Conservation (phyloP, 2,888 invertebrate genomes). For the Euproctis similis region DNA sequence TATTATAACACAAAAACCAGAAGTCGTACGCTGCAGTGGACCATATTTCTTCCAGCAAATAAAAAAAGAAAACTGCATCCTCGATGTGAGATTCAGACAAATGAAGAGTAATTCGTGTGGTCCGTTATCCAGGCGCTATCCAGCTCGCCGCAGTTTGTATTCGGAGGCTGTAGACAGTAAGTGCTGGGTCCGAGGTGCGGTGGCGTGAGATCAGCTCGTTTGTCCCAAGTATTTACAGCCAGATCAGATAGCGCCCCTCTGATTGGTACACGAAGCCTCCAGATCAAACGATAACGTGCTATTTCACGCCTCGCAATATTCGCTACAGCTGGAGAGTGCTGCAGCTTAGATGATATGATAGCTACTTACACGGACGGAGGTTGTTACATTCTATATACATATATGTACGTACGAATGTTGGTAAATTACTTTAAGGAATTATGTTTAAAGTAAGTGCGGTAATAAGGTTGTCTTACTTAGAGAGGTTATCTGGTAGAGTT, state of each 20-base stretch:
- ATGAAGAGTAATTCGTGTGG: slow-evolving; percentile 8
- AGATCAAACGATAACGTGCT: slow-evolving; percentile 8
- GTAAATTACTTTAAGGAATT: slow-evolving; percentile 8
- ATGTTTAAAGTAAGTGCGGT: too few relatives aligned
- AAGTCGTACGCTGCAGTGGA: background rate
- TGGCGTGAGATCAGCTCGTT: slow-evolving; percentile 19
- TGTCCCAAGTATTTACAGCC: slow-evolving; percentile 21
- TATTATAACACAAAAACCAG: background rate
- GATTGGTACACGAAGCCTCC: slow-evolving; percentile 21
- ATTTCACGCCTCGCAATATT: slow-evolving; percentile 10
- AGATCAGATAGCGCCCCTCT: slow-evolving; percentile 18
- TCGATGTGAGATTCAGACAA: slow-evolving; percentile 7
- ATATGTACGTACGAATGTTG: too few relatives aligned
- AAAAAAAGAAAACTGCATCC: slow-evolving; percentile 1
- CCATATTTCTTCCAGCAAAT: background rate
- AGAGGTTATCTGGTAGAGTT: too few relatives aligned
- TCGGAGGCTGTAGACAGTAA: background rate
- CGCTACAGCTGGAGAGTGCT: slow-evolving; percentile 1
- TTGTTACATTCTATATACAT: slow-evolving; percentile 16
- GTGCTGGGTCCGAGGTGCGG: background rate
- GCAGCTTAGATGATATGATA: slow-evolving; percentile 17
- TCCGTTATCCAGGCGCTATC: slow-evolving; percentile 3
- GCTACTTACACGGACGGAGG: slow-evolving; percentile 16
- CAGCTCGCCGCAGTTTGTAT: slow-evolving; percentile 2
- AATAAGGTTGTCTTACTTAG: too few relatives aligned